Percentiles rank a stretch among this genome's conserved stretches.
These are phyloP conservation scores for Tachysurus vachellii DNA, from an alignment of 2,113 vertebrate genomes.

Conservation along the genomic window DNA sequence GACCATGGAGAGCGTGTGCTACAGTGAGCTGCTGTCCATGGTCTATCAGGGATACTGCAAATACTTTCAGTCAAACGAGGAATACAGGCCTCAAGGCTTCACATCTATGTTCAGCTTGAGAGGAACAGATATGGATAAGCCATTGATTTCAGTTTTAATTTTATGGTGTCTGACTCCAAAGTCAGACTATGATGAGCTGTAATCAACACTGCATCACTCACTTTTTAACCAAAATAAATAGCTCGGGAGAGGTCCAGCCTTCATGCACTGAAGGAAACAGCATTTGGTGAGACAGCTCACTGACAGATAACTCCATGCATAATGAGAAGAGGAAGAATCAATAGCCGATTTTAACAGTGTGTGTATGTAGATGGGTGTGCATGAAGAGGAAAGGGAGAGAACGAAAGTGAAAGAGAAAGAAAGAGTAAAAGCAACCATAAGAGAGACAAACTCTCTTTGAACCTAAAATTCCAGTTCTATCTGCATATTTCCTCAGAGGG, in stretches of 20 bases:
- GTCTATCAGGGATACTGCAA: constrained; percentile 1
- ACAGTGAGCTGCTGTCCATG: constrained; percentile 31
- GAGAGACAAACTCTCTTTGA: constrained; percentile 39
- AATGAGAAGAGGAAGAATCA: constrained; percentile 50
- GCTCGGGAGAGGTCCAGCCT: constrained; percentile 30
- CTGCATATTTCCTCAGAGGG: constrained; percentile 61
- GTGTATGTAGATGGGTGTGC: not conserved
- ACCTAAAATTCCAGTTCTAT: constrained; percentile 56
- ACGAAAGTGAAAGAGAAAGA: constrained; percentile 14
- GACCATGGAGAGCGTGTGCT: constrained; percentile 41
- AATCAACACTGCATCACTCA: constrained; percentile 69
- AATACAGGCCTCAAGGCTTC: constrained; percentile 64
- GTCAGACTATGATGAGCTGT: constrained; percentile 65
- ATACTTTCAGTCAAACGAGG: constrained; percentile 47
- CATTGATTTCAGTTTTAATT: constrained; percentile 77
- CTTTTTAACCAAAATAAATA: constrained; percentile 64
- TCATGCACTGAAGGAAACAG: constrained; percentile 39
- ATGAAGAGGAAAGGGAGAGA: constrained; percentile 36
- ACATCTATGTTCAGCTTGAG: constrained; percentile 65
- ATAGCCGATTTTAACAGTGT: constrained; percentile 39
- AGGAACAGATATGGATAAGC: constrained; percentile 69
- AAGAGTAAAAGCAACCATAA: not conserved
- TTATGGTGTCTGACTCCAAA: constrained; percentile 75
- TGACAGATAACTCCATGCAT: constrained; percentile 47
- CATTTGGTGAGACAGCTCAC: constrained; percentile 42